A percentile compares a stretch with the other conserved stretches of the same genome.
phyloP scores from a whole-genome alignment of 2,888 invertebrate genomes.

The Eristalis intricaria region DNA sequence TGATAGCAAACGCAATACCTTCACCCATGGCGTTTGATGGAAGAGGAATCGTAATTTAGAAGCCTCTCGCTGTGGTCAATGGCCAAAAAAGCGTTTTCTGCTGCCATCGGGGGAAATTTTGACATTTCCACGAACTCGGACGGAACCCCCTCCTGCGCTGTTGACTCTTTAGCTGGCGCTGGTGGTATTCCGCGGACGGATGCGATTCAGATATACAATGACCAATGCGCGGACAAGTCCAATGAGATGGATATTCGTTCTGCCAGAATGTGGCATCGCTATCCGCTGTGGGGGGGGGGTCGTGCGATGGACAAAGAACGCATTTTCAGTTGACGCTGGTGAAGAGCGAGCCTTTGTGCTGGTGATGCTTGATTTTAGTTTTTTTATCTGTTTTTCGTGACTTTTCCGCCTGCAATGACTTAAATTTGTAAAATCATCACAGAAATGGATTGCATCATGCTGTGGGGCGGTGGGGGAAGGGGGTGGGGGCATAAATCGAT shows the following conservation, averaged over 20 bases:
- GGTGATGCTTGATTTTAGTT: constrained; percentile 1
- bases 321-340: constrained; percentile 9
- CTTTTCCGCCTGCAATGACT: constrained; percentile 24
- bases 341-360: neutral
- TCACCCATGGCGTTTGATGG: constrained; percentile 39
- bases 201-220: constrained; percentile 28
- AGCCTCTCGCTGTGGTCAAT: neutral
- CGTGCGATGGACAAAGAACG: constrained; percentile 9
- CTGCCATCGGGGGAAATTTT: neutral
- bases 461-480: neutral
- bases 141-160: constrained; percentile 3
- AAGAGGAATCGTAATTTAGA: constrained; percentile 40
- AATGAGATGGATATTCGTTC: constrained; percentile 31
- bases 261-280: constrained; percentile 22
- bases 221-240: constrained; percentile 1
- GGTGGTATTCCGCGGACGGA: constrained; percentile 17
- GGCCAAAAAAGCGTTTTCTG: neutral
- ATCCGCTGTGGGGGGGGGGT: neutral
- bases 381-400: neutral
- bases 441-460: constrained; percentile 20
- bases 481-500: neutral
- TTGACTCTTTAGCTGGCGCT: constrained; percentile 41
- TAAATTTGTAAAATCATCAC: constrained; percentile 34
- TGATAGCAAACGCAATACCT: neutral
- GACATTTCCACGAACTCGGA: constrained; percentile 12